Evolutionary conservation across 1,140 invertebrate species (phyloP).

Genomic region (Cephus cinctus): DNA sequence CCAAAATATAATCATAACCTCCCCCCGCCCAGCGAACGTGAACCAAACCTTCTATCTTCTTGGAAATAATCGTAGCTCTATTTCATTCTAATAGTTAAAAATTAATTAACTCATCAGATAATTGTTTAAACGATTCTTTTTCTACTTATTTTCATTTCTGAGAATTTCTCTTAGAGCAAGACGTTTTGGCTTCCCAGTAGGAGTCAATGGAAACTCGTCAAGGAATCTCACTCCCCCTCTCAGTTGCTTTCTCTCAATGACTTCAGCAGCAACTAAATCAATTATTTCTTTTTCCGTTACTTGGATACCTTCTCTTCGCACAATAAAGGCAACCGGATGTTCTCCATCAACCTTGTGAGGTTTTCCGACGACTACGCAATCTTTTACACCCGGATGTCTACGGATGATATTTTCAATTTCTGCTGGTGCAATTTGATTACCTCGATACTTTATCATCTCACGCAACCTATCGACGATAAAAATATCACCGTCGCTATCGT

Average conservation of each 20-base stretch:
- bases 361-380: slow-evolving; percentile 63
- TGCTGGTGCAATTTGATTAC: slow-evolving; percentile 59
- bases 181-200: slow-evolving; percentile 53
- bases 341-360: slow-evolving; percentile 58
- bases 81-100: too few species aligned
- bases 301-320: slow-evolving; percentile 20
- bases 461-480: slow-evolving; percentile 61
- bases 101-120: too few species aligned
- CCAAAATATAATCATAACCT: too few species aligned
- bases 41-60: too few species aligned
- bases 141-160: too few species aligned
- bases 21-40: too few species aligned
- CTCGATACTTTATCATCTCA: slow-evolving; percentile 64
- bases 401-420: slow-evolving; percentile 63
- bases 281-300: slow-evolving; percentile 31
- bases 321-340: slow-evolving; percentile 60
- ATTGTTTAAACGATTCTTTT: too few species aligned
- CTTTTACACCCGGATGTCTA: slow-evolving; percentile 56
- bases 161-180: slow-evolving; percentile 26
- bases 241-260: slow-evolving; percentile 33
- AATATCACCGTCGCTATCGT: slow-evolving; percentile 53
- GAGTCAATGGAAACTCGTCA: slow-evolving; percentile 53
- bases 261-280: slow-evolving; percentile 17
- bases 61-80: too few species aligned
- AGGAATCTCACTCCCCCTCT: slow-evolving; percentile 54